Conservation (phyloP, 92 coral and sea anemone genomes). For the Blastomussa wellsi region DNA sequence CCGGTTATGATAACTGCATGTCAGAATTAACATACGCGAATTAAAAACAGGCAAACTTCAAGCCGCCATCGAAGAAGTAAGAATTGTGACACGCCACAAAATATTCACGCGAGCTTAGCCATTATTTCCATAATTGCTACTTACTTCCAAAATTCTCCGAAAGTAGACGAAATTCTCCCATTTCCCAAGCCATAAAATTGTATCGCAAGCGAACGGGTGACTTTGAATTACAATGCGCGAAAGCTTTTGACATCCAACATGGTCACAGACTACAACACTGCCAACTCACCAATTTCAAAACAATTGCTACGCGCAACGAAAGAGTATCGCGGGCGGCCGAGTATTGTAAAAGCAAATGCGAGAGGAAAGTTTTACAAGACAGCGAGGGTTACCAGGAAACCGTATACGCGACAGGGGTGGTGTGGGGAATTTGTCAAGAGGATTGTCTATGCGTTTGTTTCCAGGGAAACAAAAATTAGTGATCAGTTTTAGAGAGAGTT, state of each 20-base stretch:
- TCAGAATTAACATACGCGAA: background rate
- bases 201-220: background rate
- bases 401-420: constrained; percentile 3
- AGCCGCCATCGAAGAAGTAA: background rate
- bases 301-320: constrained; percentile 2
- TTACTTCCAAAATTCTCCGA: constrained; percentile 93
- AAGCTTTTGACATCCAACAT: background rate
- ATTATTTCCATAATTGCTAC: constrained; percentile 8
- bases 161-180: constrained; percentile 57
- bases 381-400: constrained; percentile 34
- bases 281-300: constrained; percentile 67
- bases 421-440: background rate
- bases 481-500: constrained; percentile 9
- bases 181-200: constrained; percentile 35
- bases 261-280: constrained; percentile 24
- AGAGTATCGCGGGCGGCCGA: constrained; percentile 31
- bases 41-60: background rate
- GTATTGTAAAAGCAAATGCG: constrained; percentile 1
- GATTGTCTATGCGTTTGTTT: background rate
- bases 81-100: background rate
- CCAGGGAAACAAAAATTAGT: background rate
- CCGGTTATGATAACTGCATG: background rate
- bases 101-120: background rate
- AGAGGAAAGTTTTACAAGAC: background rate
- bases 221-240: background rate